Percentiles rank a stretch among this genome's conserved stretches.
phyloP scores from a whole-genome alignment of 2,888 invertebrate genomes.

The Herminia tarsipennalis region DNA sequence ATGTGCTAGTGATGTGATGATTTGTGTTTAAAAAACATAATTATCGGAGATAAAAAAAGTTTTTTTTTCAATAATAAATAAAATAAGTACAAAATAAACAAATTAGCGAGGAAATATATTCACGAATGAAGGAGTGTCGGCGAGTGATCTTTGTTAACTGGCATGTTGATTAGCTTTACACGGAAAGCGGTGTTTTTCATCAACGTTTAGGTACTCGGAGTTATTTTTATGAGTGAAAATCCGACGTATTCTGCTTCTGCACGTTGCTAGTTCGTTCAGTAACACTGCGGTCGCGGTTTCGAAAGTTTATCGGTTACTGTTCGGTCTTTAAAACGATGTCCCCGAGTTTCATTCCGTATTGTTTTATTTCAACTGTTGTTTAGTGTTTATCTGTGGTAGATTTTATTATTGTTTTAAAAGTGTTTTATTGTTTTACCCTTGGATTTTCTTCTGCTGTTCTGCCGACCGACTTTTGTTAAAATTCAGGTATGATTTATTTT shows the following conservation, averaged over 20 bases:
- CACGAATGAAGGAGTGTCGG: slow-evolving; percentile 14
- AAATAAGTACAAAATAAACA: neutral
- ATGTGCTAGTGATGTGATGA: neutral
- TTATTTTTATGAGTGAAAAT: slow-evolving; percentile 73
- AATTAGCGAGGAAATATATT: slow-evolving; percentile 1
- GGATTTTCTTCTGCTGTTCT: slow-evolving; percentile 30
- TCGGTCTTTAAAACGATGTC: slow-evolving; percentile 41
- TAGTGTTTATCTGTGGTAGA: slow-evolving; percentile 45
- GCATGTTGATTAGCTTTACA: slow-evolving; percentile 39
- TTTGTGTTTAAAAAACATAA: slow-evolving; percentile 7
- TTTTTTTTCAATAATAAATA: neutral
- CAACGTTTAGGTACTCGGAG: slow-evolving; percentile 51
- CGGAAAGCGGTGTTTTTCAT: slow-evolving; percentile 62
- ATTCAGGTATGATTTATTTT: slow-evolving; percentile 35
- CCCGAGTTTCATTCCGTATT: slow-evolving; percentile 22
- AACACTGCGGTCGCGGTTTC: slow-evolving; percentile 42
- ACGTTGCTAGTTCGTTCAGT: slow-evolving; percentile 40
- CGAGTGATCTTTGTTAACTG: slow-evolving; percentile 33
- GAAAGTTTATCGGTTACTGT: slow-evolving; percentile 41
- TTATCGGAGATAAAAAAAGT: neutral
- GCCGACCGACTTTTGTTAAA: slow-evolving; percentile 15
- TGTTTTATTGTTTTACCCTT: slow-evolving; percentile 23
- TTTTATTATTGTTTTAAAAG: slow-evolving; percentile 39
- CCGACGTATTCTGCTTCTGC: slow-evolving; percentile 48
- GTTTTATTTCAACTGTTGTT: slow-evolving; percentile 34